phyloP scores from a whole-genome alignment of 1,140 invertebrate species.

The Leptoteleia sp. region DNA sequence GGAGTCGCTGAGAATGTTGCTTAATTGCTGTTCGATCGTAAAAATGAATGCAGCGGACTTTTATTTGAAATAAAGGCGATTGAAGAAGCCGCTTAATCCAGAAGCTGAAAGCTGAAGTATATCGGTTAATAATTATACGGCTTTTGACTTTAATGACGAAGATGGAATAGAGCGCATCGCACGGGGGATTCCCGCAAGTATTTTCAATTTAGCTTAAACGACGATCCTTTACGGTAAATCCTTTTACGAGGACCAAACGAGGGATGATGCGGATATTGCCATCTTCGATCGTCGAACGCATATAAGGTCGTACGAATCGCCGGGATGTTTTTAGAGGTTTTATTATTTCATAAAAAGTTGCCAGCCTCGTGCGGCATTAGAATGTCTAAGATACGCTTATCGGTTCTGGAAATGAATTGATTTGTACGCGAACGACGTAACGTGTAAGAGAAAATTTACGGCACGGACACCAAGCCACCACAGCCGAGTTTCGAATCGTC shows the following conservation, averaged over 20 bases:
- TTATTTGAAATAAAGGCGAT: constrained; percentile 16
- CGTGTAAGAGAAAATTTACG: constrained; percentile 22
- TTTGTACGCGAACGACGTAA: constrained; percentile 70
- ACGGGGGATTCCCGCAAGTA: constrained; percentile 13
- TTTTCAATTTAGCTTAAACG: constrained; percentile 41
- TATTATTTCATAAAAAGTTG: constrained; percentile 36
- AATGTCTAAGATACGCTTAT: constrained; percentile 50
- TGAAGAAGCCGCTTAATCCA: constrained; percentile 30
- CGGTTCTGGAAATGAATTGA: constrained; percentile 71
- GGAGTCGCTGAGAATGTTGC: too few species aligned
- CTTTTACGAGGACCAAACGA: constrained; percentile 46
- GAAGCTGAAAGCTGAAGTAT: constrained; percentile 20
- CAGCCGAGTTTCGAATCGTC: background rate
- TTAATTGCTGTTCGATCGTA: constrained; percentile 21
- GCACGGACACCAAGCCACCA: constrained; percentile 12
- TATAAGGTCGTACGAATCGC: too few species aligned
- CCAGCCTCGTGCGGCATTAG: constrained; percentile 63
- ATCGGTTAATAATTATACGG: constrained; percentile 34
- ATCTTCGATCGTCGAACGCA: background rate
- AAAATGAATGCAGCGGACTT: constrained; percentile 12
- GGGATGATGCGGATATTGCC: background rate
- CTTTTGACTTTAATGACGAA: constrained; percentile 37
- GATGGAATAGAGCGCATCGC: background rate
- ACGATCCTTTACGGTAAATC: constrained; percentile 18
- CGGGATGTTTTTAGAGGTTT: too few species aligned